Conservation (phyloP, 1,140 invertebrate species). For the Notospermus geniculatus region DNA sequence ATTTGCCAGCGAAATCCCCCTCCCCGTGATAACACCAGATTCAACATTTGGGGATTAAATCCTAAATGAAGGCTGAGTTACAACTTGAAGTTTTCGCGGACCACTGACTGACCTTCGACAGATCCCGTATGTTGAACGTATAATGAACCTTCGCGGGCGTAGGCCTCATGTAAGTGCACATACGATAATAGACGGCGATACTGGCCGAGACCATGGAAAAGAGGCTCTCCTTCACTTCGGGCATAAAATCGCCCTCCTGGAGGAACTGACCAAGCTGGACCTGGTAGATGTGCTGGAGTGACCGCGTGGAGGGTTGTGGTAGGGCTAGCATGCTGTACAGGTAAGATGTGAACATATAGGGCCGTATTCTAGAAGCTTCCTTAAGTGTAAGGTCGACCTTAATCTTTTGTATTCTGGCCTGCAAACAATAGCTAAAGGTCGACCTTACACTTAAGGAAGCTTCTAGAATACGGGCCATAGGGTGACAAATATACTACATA, state of each 20-base stretch:
- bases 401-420: too few relatives aligned
- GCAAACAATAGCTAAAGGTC: too few relatives aligned
- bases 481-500: too few relatives aligned
- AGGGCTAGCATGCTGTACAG: conserved; percentile 50
- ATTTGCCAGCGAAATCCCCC: too few relatives aligned
- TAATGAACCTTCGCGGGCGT: conserved; percentile 76
- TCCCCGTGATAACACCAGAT: too few relatives aligned
- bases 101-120: conserved; percentile 66
- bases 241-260: conserved; percentile 52
- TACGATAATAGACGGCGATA: conserved; percentile 52
- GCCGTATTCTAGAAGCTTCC: too few relatives aligned
- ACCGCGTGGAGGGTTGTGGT: conserved; percentile 52
- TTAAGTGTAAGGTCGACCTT: too few relatives aligned
- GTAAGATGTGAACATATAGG: conserved; percentile 12
- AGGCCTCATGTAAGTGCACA: conserved; percentile 46
- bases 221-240: conserved; percentile 50
- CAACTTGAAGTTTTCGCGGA: neutral
- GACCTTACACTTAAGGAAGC: too few relatives aligned
- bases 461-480: too few relatives aligned
- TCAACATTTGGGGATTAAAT: too few relatives aligned
- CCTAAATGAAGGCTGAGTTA: too few relatives aligned
- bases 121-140: conserved; percentile 80
- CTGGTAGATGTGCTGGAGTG: conserved; percentile 55
- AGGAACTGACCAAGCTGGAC: conserved; percentile 53
- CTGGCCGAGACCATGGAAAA: conserved; percentile 49